A percentile compares a stretch with the other conserved stretches of the same genome.
Conservation (phyloP, 2,113 vertebrate genomes). For the Ranitomeya imitator region DNA sequence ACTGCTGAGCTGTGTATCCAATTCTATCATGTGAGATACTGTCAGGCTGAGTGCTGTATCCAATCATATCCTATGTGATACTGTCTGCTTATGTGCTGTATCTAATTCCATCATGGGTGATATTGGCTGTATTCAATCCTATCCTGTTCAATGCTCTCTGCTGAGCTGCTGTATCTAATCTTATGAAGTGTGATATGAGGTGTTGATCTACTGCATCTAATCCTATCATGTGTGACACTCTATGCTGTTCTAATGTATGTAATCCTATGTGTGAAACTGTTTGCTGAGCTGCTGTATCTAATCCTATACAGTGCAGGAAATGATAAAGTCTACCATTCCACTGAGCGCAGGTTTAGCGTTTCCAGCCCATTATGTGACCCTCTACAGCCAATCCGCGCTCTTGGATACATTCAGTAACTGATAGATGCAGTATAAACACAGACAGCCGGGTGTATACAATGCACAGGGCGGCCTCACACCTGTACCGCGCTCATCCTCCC, state of each 20-base stretch:
- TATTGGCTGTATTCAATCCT: too few species aligned
- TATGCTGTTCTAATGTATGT: not conserved
- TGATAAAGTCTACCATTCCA: too few species aligned
- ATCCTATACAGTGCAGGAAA: too few species aligned
- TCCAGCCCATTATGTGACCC: not conserved
- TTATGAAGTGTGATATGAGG: not conserved
- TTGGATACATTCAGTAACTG: not conserved
- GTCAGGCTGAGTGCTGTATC: too few species aligned
- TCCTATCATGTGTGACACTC: not conserved
- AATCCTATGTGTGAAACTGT: not conserved
- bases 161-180: not conserved
- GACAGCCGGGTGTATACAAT: constrained; percentile 1
- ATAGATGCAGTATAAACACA: constrained; percentile 27
- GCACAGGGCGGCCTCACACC: not conserved
- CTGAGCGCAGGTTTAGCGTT: not conserved
- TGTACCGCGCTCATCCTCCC: too few species aligned
- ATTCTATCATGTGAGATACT: too few species aligned
- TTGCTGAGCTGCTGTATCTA: too few species aligned
- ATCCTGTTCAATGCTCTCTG: not conserved
- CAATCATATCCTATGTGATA: too few species aligned
- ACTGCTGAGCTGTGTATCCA: too few species aligned
- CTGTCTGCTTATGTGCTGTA: too few species aligned
- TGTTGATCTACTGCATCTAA: not conserved
- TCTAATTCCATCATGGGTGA: too few species aligned
- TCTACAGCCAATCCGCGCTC: not conserved